Percentiles rank a stretch among this genome's conserved stretches.
phyloP scores from a whole-genome alignment of 1,140 invertebrate genomes.

The Plodia interpunctella region DNA sequence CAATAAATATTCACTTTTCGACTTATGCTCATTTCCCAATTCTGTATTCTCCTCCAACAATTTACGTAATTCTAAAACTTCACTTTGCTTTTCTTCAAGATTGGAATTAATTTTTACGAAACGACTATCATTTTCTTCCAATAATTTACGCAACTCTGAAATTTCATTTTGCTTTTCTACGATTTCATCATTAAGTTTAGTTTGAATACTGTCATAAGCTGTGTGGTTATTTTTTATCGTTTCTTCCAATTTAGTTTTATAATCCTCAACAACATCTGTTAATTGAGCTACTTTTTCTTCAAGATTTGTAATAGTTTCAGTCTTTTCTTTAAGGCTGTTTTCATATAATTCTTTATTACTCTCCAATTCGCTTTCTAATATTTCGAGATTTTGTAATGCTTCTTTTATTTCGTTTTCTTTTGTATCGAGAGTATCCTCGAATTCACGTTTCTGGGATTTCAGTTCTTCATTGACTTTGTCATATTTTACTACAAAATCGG shows the following conservation, averaged over 20 bases:
- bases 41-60: constrained; percentile 23
- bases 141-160: constrained; percentile 18
- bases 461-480: constrained; percentile 36
- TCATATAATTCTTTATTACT: background rate
- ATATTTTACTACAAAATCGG: constrained; percentile 32
- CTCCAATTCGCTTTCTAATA: constrained; percentile 17
- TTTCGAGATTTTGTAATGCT: constrained; percentile 31
- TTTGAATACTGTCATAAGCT: background rate
- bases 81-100: constrained; percentile 25
- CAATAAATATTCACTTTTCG: constrained; percentile 25
- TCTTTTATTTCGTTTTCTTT: constrained; percentile 48
- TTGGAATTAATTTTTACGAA: background rate
- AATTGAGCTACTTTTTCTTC: background rate
- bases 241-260: constrained; percentile 20
- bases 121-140: constrained; percentile 20
- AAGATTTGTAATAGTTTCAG: background rate
- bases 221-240: constrained; percentile 17
- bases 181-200: constrained; percentile 10
- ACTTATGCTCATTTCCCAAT: constrained; percentile 20
- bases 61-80: constrained; percentile 24
- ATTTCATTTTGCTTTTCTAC: constrained; percentile 21
- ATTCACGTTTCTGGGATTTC: constrained; percentile 34
- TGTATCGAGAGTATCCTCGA: constrained; percentile 28
- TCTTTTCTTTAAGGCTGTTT: background rate
- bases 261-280: background rate